A percentile compares a stretch with the other conserved stretches of the same genome.
phyloP scores from a whole-genome alignment of 2,888 invertebrate species.

The Sipunculus nudus region DNA sequence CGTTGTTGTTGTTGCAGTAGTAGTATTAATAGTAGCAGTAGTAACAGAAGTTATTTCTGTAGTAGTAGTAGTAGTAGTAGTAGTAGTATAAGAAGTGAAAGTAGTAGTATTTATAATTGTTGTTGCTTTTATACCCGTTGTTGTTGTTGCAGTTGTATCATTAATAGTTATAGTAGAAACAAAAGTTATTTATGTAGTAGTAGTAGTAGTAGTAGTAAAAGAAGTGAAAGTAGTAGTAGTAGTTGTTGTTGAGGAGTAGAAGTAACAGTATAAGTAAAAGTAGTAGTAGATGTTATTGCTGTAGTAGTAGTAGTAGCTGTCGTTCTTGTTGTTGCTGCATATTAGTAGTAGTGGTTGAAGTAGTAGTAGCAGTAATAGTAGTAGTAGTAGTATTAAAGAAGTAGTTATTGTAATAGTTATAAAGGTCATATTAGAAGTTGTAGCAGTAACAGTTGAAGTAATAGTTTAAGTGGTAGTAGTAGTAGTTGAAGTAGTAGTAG shows the following conservation, averaged over 20 bases:
- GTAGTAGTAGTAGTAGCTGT: conserved; percentile 6
- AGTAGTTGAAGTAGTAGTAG: neutral
- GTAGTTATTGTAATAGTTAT: neutral
- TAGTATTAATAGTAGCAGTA: too few species aligned
- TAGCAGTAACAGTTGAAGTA: neutral
- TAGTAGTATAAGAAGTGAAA: neutral
- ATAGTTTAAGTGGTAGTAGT: neutral
- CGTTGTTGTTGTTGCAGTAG: too few species aligned
- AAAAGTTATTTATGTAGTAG: neutral
- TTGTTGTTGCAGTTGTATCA: neutral
- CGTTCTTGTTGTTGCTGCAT: neutral
- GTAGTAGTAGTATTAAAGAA: conserved; percentile 3
- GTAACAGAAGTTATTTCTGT: neutral
- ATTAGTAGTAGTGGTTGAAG: conserved; percentile 7
- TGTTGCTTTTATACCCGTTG: neutral
- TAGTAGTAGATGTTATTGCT: neutral
- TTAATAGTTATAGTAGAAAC: neutral
- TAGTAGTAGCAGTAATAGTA: conserved; percentile 3
- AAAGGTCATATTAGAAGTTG: neutral
- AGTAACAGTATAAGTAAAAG: neutral
- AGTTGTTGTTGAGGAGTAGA: conserved; percentile 6
- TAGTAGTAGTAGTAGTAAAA: conserved; percentile 6
- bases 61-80: neutral
- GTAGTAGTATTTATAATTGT: conserved; percentile 7
- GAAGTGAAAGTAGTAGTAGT: conserved; percentile 1